A percentile compares a stretch with the other conserved stretches of the same genome.
Evolutionary conservation across 2,888 invertebrate genomes (phyloP).

Genomic region (Tiphia femorata): DNA sequence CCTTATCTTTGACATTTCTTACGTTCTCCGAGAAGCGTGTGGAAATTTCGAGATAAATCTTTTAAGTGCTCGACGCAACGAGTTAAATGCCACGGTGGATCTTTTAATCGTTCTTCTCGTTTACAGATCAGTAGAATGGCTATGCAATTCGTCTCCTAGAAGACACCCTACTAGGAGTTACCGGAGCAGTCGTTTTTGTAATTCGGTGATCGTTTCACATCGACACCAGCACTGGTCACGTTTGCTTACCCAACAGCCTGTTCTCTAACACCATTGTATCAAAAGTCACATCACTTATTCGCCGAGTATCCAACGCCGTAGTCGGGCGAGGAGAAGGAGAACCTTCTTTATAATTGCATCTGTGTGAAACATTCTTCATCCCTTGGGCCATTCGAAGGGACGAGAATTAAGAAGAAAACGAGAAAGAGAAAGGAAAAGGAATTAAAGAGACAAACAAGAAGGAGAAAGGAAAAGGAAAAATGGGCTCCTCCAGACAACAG

Average conservation of each 20-base stretch:
- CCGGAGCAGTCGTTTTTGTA: too few relatives aligned
- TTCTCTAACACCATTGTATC: too few relatives aligned
- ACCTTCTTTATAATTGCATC: conserved; percentile 15
- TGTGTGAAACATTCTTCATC: neutral
- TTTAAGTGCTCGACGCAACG: too few relatives aligned
- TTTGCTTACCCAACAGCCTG: too few relatives aligned
- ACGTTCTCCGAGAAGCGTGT: too few relatives aligned
- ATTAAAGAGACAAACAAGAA: conserved; percentile 1
- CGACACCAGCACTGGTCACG: conserved; percentile 4
- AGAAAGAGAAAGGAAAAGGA: too few relatives aligned
- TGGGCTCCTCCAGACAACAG: conserved; percentile 61
- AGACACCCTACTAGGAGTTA: conserved; percentile 12
- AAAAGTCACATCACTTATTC: conserved; percentile 10
- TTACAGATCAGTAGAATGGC: conserved; percentile 54
- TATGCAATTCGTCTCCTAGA: conserved; percentile 42
- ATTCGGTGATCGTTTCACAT: too few relatives aligned
- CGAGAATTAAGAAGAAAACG: too few relatives aligned
- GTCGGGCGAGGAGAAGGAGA: neutral
- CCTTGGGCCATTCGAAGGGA: too few relatives aligned
- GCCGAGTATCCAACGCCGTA: neutral
- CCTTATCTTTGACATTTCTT: neutral
- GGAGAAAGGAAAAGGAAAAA: conserved; percentile 29
- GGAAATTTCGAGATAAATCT: too few relatives aligned
- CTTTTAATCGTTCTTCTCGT: neutral
- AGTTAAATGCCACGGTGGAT: neutral